phyloP scores from a whole-genome alignment of 1,140 invertebrate genomes.

The Trichomalopsis sarcophagae region DNA sequence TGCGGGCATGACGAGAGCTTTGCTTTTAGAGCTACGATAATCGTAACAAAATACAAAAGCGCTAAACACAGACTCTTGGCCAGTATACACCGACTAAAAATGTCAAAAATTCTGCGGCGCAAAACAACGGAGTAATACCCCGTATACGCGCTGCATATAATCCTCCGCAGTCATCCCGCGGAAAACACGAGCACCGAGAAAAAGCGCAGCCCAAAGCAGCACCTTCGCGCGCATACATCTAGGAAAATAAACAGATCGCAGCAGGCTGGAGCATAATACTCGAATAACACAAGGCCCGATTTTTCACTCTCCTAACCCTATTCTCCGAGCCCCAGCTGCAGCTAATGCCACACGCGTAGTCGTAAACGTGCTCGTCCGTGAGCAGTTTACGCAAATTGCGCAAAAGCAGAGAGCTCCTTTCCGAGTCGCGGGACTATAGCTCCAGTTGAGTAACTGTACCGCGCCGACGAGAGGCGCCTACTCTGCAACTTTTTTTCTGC shows the following conservation, averaged over 20 bases:
- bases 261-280: background rate
- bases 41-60: too few relatives aligned
- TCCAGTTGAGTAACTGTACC: background rate
- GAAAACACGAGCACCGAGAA: too few relatives aligned
- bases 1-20: too few relatives aligned
- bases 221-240: too few relatives aligned
- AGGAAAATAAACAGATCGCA: background rate
- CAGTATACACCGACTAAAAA: too few relatives aligned
- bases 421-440: conserved; percentile 5
- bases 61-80: too few relatives aligned
- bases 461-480: background rate
- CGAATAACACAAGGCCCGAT: background rate
- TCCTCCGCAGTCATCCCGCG: too few relatives aligned
- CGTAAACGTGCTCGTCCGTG: background rate
- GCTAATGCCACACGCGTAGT: background rate
- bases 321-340: conserved; percentile 1
- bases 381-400: conserved; percentile 25
- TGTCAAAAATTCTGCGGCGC: too few relatives aligned
- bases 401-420: conserved; percentile 19
- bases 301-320: conserved; percentile 40
- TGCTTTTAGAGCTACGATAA: too few relatives aligned
- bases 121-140: too few relatives aligned
- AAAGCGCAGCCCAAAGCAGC: too few relatives aligned
- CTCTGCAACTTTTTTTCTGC: background rate
- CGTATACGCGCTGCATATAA: too few relatives aligned